These are phyloP conservation scores for Prostheceraeus crozeri DNA, from an alignment of 2,888 invertebrate genomes.

Conservation along the genomic window DNA sequence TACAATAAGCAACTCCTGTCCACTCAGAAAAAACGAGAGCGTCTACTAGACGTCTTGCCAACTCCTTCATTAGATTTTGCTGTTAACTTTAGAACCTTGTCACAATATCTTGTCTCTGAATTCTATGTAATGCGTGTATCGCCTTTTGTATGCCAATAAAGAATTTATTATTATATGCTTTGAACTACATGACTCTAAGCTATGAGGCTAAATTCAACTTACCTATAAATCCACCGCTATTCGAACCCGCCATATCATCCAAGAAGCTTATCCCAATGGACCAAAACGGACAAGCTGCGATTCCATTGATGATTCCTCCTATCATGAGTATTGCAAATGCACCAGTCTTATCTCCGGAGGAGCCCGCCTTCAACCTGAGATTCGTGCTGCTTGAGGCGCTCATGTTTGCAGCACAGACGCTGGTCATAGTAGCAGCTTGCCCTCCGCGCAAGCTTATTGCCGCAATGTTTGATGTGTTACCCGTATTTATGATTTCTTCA, in stretches of 20 bases:
- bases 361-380: neutral
- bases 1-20: no score
- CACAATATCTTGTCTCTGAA: no score
- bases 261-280: conserved; percentile 31
- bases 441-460: no score
- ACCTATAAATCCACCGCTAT: conserved; percentile 35
- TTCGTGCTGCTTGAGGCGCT: neutral
- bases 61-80: no score
- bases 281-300: conserved; percentile 35
- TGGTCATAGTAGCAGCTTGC: neutral
- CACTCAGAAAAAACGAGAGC: no score
- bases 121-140: no score
- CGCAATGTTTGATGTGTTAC: no score
- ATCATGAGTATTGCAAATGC: conserved; percentile 30
- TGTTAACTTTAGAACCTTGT: no score
- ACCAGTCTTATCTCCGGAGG: conserved; percentile 23
- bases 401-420: neutral
- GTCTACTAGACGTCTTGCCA: no score
- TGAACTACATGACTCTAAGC: neutral
- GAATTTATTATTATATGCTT: no score
- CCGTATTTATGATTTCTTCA: neutral
- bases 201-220: conserved; percentile 5
- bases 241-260: conserved; percentile 36
- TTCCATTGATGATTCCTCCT: conserved; percentile 32
- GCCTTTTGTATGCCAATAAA: no score